A percentile compares a stretch with the other conserved stretches of the same genome.
phyloP scores from a whole-genome alignment of 2,113 vertebrate genomes.

The Petrocephalus zakoni region DNA sequence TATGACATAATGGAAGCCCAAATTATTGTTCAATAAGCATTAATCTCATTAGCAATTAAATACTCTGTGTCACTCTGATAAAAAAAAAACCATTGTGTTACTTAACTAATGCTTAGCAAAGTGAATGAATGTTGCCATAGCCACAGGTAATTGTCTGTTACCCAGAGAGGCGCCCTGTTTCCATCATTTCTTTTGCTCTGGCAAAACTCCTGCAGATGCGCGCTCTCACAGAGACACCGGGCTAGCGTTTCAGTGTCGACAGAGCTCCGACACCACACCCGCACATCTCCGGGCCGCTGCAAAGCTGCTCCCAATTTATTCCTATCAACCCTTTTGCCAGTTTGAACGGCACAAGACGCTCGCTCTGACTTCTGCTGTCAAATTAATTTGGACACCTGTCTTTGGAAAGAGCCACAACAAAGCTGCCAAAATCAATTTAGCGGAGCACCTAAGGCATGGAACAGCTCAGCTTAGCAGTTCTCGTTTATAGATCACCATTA shows the following conservation, averaged over 20 bases:
- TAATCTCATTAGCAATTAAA: constrained; percentile 12
- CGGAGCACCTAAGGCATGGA: constrained; percentile 17
- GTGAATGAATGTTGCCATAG: constrained; percentile 4
- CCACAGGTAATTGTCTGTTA: background rate
- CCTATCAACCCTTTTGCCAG: constrained; percentile 17
- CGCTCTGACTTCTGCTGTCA: constrained; percentile 17
- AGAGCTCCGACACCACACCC: background rate
- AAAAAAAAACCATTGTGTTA: constrained; percentile 2
- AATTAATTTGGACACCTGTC: constrained; percentile 30
- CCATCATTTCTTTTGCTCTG: background rate
- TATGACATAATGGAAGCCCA: background rate
- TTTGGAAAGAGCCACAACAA: constrained; percentile 16
- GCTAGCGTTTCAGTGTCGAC: background rate
- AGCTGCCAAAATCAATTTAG: constrained; percentile 28
- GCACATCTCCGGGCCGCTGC: background rate
- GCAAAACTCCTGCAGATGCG: background rate
- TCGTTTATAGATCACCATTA: constrained; percentile 13
- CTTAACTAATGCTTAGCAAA: background rate
- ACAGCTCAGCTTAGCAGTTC: background rate
- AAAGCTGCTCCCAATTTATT: constrained; percentile 13
- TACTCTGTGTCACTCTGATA: background rate
- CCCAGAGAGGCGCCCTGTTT: background rate
- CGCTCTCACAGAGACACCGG: background rate
- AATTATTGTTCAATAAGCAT: constrained; percentile 1
- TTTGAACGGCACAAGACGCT: background rate